Evolutionary conservation across 2,888 invertebrate genomes (phyloP).

Genomic region (Chrysodeixis includens): DNA sequence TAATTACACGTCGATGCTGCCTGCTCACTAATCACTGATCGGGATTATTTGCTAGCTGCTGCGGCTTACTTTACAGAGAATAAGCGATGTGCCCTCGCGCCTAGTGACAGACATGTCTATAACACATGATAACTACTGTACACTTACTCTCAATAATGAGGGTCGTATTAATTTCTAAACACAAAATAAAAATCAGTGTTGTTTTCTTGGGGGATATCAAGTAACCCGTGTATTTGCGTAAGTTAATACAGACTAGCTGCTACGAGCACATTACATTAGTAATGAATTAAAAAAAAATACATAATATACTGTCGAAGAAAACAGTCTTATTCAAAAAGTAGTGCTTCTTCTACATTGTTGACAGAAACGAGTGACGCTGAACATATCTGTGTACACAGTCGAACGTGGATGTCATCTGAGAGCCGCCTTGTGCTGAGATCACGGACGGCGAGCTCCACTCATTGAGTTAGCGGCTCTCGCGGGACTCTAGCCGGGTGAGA

Average conservation of each 20-base stretch:
- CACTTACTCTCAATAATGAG: no score
- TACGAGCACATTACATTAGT: no score
- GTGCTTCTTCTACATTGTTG: not conserved
- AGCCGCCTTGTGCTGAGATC: slow-evolving; percentile 52
- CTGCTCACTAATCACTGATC: slow-evolving; percentile 36
- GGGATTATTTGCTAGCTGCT: slow-evolving; percentile 27
- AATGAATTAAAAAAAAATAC: no score
- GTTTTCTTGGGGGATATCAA: no score
- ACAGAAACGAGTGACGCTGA: slow-evolving; percentile 16
- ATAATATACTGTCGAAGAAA: not conserved
- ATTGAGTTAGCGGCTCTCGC: slow-evolving; percentile 54
- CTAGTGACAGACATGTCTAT: not conserved
- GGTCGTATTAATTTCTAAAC: not conserved
- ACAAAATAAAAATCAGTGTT: no score
- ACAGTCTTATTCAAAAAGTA: not conserved
- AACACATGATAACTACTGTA: not conserved
- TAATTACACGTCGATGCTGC: slow-evolving; percentile 43
- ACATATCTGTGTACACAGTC: slow-evolving; percentile 12
- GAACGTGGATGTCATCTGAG: slow-evolving; percentile 40
- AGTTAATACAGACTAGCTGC: no score
- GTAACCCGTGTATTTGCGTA: no score
- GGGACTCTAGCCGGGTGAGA: no score
- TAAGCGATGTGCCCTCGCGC: not conserved
- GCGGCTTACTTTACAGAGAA: slow-evolving; percentile 3
- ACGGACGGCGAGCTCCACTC: slow-evolving; percentile 44